Percentiles rank a stretch among this genome's conserved stretches.
These are phyloP conservation scores for Myotis lucifugus DNA, from an alignment of 2,113 vertebrate genomes.

Conservation along the genomic window DNA sequence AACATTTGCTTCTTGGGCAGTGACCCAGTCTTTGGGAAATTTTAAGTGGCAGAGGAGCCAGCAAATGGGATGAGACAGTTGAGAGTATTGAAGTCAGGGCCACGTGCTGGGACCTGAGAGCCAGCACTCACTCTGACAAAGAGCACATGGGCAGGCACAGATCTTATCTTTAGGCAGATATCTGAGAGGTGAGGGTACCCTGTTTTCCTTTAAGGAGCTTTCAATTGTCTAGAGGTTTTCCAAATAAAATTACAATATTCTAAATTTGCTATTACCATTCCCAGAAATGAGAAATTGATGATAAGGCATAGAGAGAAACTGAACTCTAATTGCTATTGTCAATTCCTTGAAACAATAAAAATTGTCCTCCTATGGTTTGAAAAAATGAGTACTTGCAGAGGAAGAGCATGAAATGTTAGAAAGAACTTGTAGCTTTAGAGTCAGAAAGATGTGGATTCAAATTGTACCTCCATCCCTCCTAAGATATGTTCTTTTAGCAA, in stretches of 20 bases:
- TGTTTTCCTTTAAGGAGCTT: neutral
- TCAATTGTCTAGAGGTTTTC: neutral
- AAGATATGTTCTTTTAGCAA: neutral
- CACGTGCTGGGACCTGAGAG: neutral
- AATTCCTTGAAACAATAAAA: constrained; percentile 26
- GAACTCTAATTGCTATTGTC: neutral
- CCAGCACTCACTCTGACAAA: neutral
- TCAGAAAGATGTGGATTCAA: neutral
- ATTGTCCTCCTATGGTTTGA: neutral
- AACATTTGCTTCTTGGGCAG: neutral
- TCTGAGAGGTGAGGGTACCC: neutral
- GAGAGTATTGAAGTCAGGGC: neutral
- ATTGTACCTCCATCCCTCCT: neutral
- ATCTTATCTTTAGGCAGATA: neutral
- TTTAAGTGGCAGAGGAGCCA: neutral
- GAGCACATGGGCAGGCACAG: neutral
- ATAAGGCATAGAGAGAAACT: neutral
- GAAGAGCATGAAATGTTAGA: neutral
- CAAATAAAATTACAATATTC: neutral
- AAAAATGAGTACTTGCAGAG: neutral
- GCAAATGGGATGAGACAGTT: neutral
- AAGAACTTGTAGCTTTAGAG: neutral
- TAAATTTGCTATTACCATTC: neutral
- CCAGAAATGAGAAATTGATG: neutral
- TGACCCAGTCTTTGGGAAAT: neutral